Conservation (phyloP, 2,797 vertebrate species). For the Percopsis omiscomaycus region DNA sequence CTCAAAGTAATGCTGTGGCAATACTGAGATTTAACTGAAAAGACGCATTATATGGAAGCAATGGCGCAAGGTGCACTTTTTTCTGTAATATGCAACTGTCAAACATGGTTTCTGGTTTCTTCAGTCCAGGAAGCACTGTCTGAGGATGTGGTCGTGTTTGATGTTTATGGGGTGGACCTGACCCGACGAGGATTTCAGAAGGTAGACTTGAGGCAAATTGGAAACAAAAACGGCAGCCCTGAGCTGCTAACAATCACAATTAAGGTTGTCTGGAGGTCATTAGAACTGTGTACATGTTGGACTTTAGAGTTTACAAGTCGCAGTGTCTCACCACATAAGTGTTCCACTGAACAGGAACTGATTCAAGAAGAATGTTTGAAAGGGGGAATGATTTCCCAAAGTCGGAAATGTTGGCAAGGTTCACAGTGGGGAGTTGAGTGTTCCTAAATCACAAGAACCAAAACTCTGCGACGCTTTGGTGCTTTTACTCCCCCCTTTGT, state of each 20-base stretch:
- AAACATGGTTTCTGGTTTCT: slow-evolving; percentile 12
- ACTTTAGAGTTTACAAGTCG: slow-evolving; percentile 54
- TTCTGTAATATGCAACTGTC: slow-evolving; percentile 15
- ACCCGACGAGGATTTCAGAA: slow-evolving; percentile 44
- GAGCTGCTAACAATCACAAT: slow-evolving; percentile 55
- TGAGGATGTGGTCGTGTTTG: slow-evolving; percentile 51
- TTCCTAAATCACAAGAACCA: slow-evolving; percentile 21
- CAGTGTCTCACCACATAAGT: slow-evolving; percentile 52
- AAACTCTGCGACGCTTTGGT: slow-evolving; percentile 32
- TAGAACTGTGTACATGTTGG: slow-evolving; percentile 55
- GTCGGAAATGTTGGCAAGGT: slow-evolving; percentile 31
- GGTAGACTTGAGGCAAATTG: slow-evolving; percentile 49
- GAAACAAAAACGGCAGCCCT: slow-evolving; percentile 40
- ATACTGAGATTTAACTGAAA: no score
- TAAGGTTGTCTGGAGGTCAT: slow-evolving; percentile 63
- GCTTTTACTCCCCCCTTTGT: slow-evolving; percentile 50
- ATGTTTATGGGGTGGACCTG: slow-evolving; percentile 41
- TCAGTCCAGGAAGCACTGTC: slow-evolving; percentile 10
- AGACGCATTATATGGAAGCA: background rate
- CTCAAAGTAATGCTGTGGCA: no score
- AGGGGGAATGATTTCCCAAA: slow-evolving; percentile 27
- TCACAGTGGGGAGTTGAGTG: slow-evolving; percentile 26
- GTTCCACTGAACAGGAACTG: slow-evolving; percentile 42
- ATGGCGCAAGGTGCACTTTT: slow-evolving; percentile 4
- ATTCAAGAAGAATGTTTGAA: slow-evolving; percentile 45